These are phyloP conservation scores for Troides oblongomaculatus DNA, from an alignment of 2,888 invertebrate species.

Conservation along the genomic window DNA sequence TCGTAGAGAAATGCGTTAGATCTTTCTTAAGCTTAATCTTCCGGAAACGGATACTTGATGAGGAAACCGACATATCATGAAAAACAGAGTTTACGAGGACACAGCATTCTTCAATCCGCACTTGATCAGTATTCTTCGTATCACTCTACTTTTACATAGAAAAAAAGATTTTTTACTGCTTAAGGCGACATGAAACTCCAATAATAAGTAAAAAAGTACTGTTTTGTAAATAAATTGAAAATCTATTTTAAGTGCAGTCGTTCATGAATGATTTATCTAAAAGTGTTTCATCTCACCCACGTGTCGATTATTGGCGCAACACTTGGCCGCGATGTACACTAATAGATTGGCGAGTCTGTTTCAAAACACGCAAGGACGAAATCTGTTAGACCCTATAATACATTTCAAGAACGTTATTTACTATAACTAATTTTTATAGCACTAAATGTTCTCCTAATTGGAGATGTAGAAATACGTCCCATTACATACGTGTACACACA, in stretches of 20 bases:
- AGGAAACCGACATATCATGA: too few species aligned
- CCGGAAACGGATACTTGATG: too few species aligned
- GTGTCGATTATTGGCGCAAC: conserved; percentile 25
- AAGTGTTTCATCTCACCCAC: conserved; percentile 18
- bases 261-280: conserved; percentile 23
- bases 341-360: conserved; percentile 12
- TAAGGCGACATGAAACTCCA: background rate
- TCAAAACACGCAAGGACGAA: background rate
- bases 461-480: too few species aligned
- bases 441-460: too few species aligned
- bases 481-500: too few species aligned
- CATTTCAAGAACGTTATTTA: background rate
- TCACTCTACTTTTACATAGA: background rate
- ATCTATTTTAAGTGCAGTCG: conserved; percentile 18
- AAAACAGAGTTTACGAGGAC: too few species aligned
- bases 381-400: background rate
- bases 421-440: too few species aligned
- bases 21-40: too few species aligned
- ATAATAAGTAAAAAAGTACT: background rate
- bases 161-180: background rate
- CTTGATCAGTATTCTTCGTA: background rate
- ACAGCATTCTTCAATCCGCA: too few species aligned
- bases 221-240: background rate
- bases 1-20: too few species aligned
- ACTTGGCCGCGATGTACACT: conserved; percentile 16